phyloP scores from a whole-genome alignment of 2,888 invertebrate species.

The Hermaeophaga mercurialis region DNA sequence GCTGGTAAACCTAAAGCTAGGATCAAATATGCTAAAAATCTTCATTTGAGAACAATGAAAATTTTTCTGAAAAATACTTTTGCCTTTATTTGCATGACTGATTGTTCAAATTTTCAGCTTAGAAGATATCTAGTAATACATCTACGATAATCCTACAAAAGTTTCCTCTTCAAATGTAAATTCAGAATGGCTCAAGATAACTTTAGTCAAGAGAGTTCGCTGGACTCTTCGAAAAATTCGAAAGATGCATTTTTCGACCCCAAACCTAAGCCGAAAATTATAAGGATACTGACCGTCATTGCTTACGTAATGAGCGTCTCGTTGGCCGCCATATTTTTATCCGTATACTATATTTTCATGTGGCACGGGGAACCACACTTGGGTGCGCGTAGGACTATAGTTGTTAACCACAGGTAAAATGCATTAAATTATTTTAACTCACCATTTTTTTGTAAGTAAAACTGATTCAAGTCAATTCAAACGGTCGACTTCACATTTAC shows the following conservation, averaged over 20 bases:
- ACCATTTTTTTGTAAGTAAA: too few relatives aligned
- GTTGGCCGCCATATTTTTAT: conserved; percentile 80
- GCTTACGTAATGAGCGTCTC: conserved; percentile 85
- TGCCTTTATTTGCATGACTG: too few relatives aligned
- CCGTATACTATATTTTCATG: conserved; percentile 80
- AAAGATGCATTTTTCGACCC: conserved; percentile 43
- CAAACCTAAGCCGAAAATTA: conserved; percentile 53
- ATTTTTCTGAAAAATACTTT: too few relatives aligned
- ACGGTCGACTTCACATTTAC: too few relatives aligned
- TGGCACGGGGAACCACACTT: conserved; percentile 72
- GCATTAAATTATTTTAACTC: too few relatives aligned
- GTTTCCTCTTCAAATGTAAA: neutral
- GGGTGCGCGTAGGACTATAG: conserved; percentile 33
- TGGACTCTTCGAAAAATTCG: conserved; percentile 33
- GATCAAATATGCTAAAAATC: too few relatives aligned
- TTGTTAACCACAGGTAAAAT: conserved; percentile 6
- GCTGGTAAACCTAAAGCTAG: too few relatives aligned
- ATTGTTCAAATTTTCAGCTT: too few relatives aligned
- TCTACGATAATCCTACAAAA: neutral
- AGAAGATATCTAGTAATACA: neutral
- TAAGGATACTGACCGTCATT: conserved; percentile 76
- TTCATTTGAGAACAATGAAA: too few relatives aligned
- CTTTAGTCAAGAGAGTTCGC: conserved; percentile 33
- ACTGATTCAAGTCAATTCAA: too few relatives aligned
- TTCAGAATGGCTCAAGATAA: conserved; percentile 38